Conservation (phyloP, 2,888 invertebrate genomes). For the Aradus depressus region DNA sequence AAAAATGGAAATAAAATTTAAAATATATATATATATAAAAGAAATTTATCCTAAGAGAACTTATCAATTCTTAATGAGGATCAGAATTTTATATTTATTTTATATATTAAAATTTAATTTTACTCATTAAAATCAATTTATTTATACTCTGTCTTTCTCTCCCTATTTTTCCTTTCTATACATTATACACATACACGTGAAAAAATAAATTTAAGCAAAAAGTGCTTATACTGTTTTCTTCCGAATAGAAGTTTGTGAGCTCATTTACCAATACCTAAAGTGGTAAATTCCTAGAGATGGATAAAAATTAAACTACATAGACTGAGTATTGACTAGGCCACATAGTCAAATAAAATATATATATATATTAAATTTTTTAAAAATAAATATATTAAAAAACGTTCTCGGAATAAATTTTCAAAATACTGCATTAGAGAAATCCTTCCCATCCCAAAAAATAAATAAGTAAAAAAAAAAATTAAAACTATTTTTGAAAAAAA, state of each 20-base stretch:
- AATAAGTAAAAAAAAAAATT: constrained; percentile 5
- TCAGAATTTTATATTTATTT: too few relatives aligned
- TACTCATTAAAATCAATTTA: too few relatives aligned
- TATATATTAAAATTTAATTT: too few relatives aligned
- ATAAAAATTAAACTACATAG: not conserved
- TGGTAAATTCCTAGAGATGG: constrained; percentile 12
- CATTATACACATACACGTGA: too few relatives aligned
- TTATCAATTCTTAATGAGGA: too few relatives aligned
- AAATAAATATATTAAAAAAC: constrained; percentile 17
- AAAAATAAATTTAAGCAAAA: constrained; percentile 15
- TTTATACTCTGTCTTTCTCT: too few relatives aligned
- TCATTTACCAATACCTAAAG: constrained; percentile 13
- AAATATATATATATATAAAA: too few relatives aligned
- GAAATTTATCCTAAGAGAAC: too few relatives aligned
- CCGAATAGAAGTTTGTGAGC: constrained; percentile 12
- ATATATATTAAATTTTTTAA: constrained; percentile 16
- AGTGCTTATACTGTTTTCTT: constrained; percentile 16
- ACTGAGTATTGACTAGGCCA: constrained; percentile 14
- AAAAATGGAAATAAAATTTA: too few relatives aligned
- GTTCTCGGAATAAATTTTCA: constrained; percentile 20
- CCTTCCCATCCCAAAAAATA: not conserved
- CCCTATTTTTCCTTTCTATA: too few relatives aligned
- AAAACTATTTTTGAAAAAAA: constrained; percentile 7
- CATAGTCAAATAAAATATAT: constrained; percentile 16
- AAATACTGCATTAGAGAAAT: constrained; percentile 15